Evolutionary conservation across 1,140 invertebrate genomes (phyloP).

Genomic region (Solenopsis fugax): DNA sequence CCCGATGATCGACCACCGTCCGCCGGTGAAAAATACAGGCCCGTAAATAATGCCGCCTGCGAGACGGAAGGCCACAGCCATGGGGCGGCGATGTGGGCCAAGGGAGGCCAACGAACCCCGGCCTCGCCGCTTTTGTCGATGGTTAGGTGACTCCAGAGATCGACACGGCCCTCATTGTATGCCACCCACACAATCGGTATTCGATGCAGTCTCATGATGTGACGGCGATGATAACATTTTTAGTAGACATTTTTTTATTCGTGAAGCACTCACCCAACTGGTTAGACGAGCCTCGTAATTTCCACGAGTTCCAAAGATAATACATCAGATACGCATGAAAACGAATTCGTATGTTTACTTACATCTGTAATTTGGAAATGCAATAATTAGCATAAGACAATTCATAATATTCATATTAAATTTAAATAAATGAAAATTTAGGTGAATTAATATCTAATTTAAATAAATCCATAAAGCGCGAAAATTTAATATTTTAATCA

Average conservation of each 20-base stretch:
- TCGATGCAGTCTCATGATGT: background rate
- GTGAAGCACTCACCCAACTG: background rate
- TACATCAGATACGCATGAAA: background rate
- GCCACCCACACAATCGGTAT: constrained; percentile 44
- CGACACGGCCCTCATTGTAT: constrained; percentile 4
- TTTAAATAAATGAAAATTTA: background rate
- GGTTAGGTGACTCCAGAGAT: constrained; percentile 8
- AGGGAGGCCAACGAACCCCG: constrained; percentile 58
- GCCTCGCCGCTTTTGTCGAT: constrained; percentile 20
- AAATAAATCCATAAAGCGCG: background rate
- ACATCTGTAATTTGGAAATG: background rate
- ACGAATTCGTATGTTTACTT: background rate
- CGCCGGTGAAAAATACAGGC: constrained; percentile 44
- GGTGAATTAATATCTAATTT: background rate
- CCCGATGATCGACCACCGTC: constrained; percentile 58
- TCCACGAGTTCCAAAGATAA: background rate
- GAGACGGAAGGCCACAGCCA: constrained; percentile 47
- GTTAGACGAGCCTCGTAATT: background rate
- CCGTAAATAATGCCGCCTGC: constrained; percentile 60
- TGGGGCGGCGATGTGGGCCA: constrained; percentile 49
- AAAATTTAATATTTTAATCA: background rate
- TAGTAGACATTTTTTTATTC: background rate
- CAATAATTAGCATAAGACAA: background rate
- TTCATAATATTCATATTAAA: background rate
- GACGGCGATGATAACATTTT: constrained; percentile 21